Conservation (phyloP, 2,797 vertebrate species). For the Brachyalestes nurse region DNA sequence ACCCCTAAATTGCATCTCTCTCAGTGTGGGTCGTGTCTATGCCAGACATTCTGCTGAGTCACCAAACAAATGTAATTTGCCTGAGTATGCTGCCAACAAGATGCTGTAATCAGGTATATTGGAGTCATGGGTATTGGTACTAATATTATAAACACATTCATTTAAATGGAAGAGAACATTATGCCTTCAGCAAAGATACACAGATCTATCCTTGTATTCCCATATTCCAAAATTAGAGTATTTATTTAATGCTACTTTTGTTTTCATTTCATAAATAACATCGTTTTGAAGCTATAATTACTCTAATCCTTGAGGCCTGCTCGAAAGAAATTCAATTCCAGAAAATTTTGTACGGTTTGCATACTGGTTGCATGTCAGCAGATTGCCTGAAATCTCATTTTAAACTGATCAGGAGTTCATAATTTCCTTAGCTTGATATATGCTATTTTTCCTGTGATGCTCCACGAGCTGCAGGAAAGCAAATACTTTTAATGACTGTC, state of each 20-base stretch:
- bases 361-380: neutral
- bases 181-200: neutral
- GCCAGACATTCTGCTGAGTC: slow-evolving; percentile 45
- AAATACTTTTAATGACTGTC: slow-evolving; percentile 13
- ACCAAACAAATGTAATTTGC: slow-evolving; percentile 35
- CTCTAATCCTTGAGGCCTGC: slow-evolving; percentile 29
- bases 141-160: neutral
- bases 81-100: slow-evolving; percentile 31
- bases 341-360: slow-evolving; percentile 27
- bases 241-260: slow-evolving; percentile 1
- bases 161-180: neutral
- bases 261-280: slow-evolving; percentile 16
- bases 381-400: slow-evolving; percentile 19
- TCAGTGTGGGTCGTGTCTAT: slow-evolving; percentile 19
- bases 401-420: slow-evolving; percentile 22
- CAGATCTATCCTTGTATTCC: neutral
- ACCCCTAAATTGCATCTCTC: slow-evolving; percentile 47
- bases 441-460: neutral
- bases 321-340: slow-evolving; percentile 36
- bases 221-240: neutral
- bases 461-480: slow-evolving; percentile 3
- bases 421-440: slow-evolving; percentile 20
- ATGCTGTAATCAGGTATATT: neutral
- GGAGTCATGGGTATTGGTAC: neutral
- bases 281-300: slow-evolving; percentile 22